A percentile compares a stretch with the other conserved stretches of the same genome.
Conservation (phyloP, 2,113 vertebrate genomes). For the Mormoops blainvillei region DNA sequence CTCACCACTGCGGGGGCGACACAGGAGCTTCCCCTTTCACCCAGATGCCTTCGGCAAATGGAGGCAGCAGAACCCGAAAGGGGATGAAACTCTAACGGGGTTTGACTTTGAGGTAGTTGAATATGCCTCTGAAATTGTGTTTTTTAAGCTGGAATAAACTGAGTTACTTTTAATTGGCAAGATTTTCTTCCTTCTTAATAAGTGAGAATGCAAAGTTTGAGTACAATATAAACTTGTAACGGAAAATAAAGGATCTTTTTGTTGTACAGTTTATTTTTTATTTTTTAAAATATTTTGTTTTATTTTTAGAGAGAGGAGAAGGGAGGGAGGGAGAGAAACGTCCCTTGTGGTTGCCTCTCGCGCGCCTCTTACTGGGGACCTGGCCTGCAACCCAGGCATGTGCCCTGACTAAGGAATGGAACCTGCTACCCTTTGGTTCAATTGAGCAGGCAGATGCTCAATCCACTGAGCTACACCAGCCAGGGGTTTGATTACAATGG, state of each 20-base stretch:
- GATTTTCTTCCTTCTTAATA: neutral
- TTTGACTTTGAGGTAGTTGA: neutral
- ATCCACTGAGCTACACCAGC: too few species aligned
- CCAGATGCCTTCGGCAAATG: neutral
- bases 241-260: neutral
- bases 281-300: too few species aligned
- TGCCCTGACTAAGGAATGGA: too few species aligned
- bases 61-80: neutral
- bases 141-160: neutral
- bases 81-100: neutral
- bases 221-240: neutral
- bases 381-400: too few species aligned
- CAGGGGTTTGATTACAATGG: neutral
- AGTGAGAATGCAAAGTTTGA: neutral
- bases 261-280: neutral
- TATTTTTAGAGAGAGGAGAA: too few species aligned
- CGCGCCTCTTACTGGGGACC: too few species aligned
- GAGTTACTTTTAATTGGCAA: neutral
- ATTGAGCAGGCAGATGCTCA: too few species aligned
- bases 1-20: neutral
- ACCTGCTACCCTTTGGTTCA: too few species aligned
- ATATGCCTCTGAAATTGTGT: neutral
- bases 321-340: too few species aligned
- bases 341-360: too few species aligned
- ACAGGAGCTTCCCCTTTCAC: accelerated